Percentiles rank a stretch among this genome's conserved stretches.
These are phyloP conservation scores for Drosophila maculinotata DNA, from an alignment of 2,888 invertebrate genomes.

Conservation along the genomic window DNA sequence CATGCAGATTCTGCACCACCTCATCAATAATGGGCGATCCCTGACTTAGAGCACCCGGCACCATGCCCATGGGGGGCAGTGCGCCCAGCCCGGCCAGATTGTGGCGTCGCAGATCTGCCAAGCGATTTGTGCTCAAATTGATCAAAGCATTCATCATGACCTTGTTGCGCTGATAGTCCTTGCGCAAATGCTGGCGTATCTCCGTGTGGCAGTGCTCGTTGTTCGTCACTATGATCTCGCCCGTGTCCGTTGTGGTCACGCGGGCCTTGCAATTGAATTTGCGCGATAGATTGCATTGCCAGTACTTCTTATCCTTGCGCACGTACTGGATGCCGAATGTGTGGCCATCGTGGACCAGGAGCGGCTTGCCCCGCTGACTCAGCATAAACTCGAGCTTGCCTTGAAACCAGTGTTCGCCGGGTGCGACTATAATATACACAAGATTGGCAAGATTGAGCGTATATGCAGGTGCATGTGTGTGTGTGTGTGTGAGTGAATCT, in stretches of 20 bases:
- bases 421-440: constrained; percentile 83
- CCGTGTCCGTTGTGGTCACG: constrained; percentile 84
- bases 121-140: constrained; percentile 80
- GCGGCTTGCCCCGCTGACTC: constrained; percentile 85
- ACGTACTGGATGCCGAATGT: constrained; percentile 85
- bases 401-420: constrained; percentile 85
- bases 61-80: constrained; percentile 55
- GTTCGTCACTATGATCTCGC: constrained; percentile 84
- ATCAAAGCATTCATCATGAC: constrained; percentile 84
- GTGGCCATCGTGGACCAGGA: constrained; percentile 85
- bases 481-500: constrained; percentile 16
- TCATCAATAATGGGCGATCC: constrained; percentile 68
- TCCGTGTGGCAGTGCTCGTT: constrained; percentile 86
- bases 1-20: constrained; percentile 71
- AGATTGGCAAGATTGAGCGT: constrained; percentile 52
- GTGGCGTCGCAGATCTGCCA: constrained; percentile 78
- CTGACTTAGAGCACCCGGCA: constrained; percentile 50
- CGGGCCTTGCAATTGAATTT: constrained; percentile 86
- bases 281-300: constrained; percentile 85
- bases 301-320: constrained; percentile 85
- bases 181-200: constrained; percentile 85
- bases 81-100: constrained; percentile 56
- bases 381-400: constrained; percentile 86
- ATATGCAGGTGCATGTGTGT: constrained; percentile 36
- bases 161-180: constrained; percentile 85